A percentile compares a stretch with the other conserved stretches of the same genome.
Evolutionary conservation across 2,888 invertebrate species (phyloP).

Genomic region (Ommatoiulus sabulosus): DNA sequence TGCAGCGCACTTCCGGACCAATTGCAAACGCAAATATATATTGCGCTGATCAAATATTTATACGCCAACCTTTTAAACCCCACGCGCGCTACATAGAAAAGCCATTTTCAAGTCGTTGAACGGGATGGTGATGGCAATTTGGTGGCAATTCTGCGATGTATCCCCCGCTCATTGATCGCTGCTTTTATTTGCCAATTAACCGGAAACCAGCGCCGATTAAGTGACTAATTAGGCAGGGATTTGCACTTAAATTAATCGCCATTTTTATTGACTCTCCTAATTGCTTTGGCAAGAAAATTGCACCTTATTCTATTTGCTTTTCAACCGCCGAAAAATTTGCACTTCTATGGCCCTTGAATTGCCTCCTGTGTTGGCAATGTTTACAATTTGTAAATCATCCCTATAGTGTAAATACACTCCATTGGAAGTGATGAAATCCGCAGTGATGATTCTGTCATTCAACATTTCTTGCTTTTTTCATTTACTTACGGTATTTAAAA

Average conservation of each 20-base stretch:
- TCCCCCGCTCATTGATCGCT: neutral
- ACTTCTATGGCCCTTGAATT: neutral
- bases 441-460: too few relatives aligned
- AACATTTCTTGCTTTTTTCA: too few relatives aligned
- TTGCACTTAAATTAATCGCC: slow-evolving; percentile 1
- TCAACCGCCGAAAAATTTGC: neutral
- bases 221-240: neutral
- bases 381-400: too few relatives aligned
- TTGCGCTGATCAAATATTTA: neutral
- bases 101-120: neutral
- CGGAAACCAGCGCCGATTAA: neutral
- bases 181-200: slow-evolving; percentile 1
- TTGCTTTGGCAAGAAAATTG: neutral
- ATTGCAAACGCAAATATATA: neutral
- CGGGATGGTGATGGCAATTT: neutral
- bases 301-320: neutral
- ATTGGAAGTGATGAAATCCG: too few relatives aligned
- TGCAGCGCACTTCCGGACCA: neutral
- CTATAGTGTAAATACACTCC: too few relatives aligned
- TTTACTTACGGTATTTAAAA: too few relatives aligned
- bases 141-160: neutral
- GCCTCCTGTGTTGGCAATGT: neutral
- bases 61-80: neutral
- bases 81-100: slow-evolving; percentile 8
- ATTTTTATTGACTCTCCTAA: slow-evolving; percentile 7